Evolutionary conservation across 1,140 invertebrate species (phyloP).

Genomic region (Thrips palmi): DNA sequence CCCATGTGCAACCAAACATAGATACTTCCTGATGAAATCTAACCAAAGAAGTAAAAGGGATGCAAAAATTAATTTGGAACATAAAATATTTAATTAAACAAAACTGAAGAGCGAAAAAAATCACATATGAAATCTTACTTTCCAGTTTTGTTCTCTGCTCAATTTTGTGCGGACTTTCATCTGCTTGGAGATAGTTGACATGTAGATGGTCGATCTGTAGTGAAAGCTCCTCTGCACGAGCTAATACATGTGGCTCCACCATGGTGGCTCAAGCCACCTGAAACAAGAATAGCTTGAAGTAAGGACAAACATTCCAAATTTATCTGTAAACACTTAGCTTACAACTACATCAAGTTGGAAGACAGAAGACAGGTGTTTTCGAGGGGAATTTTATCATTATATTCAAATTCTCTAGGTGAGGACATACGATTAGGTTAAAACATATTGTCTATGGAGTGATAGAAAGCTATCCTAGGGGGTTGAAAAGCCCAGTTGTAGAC

Average conservation of each 20-base stretch:
- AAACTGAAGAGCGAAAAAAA: not conserved
- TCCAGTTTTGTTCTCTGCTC: constrained; percentile 51
- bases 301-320: no score
- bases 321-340: no score
- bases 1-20: constrained; percentile 56
- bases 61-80: constrained; percentile 3
- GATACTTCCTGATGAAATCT: constrained; percentile 58
- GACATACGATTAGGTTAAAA: no score
- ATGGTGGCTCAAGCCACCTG: no score
- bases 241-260: not conserved
- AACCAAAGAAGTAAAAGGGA: constrained; percentile 17
- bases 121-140: constrained; percentile 27
- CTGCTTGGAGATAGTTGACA: constrained; percentile 53
- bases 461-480: no score
- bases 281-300: no score
- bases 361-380: no score
- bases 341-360: no score
- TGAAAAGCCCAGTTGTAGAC: no score
- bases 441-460: no score
- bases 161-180: constrained; percentile 53
- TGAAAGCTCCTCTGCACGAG: constrained; percentile 31
- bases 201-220: constrained; percentile 46
- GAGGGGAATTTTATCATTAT: no score
- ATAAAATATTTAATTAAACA: not conserved
- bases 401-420: no score